These are phyloP conservation scores for Aplocera efformata DNA, from an alignment of 2,888 invertebrate genomes.

Conservation along the genomic window DNA sequence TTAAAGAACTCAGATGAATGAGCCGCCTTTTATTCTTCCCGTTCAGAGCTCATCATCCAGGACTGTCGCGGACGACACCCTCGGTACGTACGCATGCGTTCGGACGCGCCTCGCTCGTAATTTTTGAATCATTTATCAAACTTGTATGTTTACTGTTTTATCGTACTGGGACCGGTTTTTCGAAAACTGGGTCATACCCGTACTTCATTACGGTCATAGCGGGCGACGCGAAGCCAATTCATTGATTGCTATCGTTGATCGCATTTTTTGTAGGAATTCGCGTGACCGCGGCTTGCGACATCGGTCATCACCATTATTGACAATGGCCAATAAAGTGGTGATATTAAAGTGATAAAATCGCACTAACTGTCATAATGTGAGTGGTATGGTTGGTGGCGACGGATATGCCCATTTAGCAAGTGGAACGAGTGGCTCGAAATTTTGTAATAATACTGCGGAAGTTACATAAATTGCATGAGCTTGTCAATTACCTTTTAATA, in stretches of 20 bases:
- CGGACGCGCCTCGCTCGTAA: constrained; percentile 36
- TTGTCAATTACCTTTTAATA: constrained; percentile 3
- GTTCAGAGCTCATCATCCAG: constrained; percentile 17
- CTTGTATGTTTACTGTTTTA: constrained; percentile 42
- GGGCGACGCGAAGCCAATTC: constrained; percentile 34
- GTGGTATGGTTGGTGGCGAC: constrained; percentile 11
- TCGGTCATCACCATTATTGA: constrained; percentile 37
- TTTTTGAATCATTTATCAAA: constrained; percentile 55
- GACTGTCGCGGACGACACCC: constrained; percentile 18
- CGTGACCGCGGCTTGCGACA: constrained; percentile 33
- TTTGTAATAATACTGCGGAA: constrained; percentile 13
- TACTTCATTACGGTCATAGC: constrained; percentile 39
- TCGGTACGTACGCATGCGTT: constrained; percentile 18
- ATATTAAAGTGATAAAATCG: constrained; percentile 32
- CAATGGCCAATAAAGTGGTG: constrained; percentile 38
- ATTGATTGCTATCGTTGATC: constrained; percentile 36
- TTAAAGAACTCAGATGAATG: constrained; percentile 11
- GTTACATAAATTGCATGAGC: constrained; percentile 9
- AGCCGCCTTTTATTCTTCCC: constrained; percentile 7
- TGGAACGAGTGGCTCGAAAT: constrained; percentile 15
- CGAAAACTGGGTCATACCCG: constrained; percentile 40
- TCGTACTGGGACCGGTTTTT: constrained; percentile 40
- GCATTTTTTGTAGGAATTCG: constrained; percentile 29
- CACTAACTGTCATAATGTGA: constrained; percentile 24
- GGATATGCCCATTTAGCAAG: constrained; percentile 17